Evolutionary conservation across 2,113 vertebrate species (phyloP).

Genomic region (Lophochroa leadbeateri): DNA sequence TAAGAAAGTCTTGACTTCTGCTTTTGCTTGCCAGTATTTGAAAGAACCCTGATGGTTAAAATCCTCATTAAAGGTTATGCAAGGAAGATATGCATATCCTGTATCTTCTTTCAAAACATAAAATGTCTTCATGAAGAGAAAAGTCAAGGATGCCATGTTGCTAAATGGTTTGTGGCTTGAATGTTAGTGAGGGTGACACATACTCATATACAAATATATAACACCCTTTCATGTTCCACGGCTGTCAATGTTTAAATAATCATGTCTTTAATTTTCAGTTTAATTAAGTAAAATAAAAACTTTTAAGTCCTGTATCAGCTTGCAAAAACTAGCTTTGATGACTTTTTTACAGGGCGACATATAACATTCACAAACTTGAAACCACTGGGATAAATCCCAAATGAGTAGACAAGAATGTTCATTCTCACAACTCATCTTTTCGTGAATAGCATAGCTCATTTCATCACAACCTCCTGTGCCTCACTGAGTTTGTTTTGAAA

Average conservation of each 20-base stretch:
- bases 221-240: not conserved
- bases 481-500: not conserved
- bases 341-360: not conserved
- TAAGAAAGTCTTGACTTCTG: not conserved
- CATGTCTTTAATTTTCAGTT: not conserved
- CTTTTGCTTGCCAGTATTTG: not conserved
- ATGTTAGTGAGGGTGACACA: not conserved
- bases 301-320: not conserved
- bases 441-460: not conserved
- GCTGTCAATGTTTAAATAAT: not conserved
- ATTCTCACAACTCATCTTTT: not conserved
- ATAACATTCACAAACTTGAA: not conserved
- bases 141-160: not conserved
- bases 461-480: not conserved
- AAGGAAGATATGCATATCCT: not conserved
- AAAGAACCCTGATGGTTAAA: not conserved
- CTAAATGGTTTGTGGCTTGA: not conserved
- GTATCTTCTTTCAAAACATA: not conserved
- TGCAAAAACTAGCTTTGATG: not conserved
- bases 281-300: not conserved
- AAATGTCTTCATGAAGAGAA: not conserved
- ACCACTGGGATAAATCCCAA: not conserved
- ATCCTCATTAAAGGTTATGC: not conserved
- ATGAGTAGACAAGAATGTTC: not conserved
- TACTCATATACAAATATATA: not conserved